Percentiles rank a stretch among this genome's conserved stretches.
Evolutionary conservation across 2,888 invertebrate species (phyloP).

Genomic region (Cryptus viduatorius): DNA sequence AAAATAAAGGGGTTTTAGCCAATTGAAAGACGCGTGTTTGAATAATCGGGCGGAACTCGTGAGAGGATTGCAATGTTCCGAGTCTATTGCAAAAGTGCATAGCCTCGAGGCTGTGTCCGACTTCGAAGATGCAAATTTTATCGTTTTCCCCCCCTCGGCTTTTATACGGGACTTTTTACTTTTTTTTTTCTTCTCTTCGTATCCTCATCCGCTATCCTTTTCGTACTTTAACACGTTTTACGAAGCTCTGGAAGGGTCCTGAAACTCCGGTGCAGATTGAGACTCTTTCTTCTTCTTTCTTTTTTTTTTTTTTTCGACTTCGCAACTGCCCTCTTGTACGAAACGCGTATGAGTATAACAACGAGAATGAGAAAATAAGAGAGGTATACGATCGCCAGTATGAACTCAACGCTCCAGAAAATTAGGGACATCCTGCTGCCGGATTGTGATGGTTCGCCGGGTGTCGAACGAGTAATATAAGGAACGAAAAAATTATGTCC

Average conservation of each 20-base stretch:
- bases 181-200: constrained; percentile 8
- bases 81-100: constrained; percentile 47
- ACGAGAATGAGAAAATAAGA: constrained; percentile 21
- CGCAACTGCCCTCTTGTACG: not conserved
- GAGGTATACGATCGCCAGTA: constrained; percentile 38
- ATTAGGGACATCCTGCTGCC: constrained; percentile 67
- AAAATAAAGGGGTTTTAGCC: constrained; percentile 52
- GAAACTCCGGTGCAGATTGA: constrained; percentile 5
- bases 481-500: constrained; percentile 14
- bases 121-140: constrained; percentile 61
- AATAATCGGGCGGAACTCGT: constrained; percentile 17
- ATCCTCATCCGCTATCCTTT: constrained; percentile 30
- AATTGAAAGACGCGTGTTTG: constrained; percentile 30
- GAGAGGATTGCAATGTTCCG: constrained; percentile 36
- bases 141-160: constrained; percentile 33
- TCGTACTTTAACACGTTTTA: constrained; percentile 49
- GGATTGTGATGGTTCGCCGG: constrained; percentile 34
- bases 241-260: not conserved
- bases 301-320: not conserved
- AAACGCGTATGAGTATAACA: constrained; percentile 18
- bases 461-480: constrained; percentile 35
- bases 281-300: constrained; percentile 4
- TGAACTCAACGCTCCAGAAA: constrained; percentile 67
- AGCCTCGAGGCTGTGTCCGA: constrained; percentile 56
- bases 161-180: constrained; percentile 9